phyloP scores from a whole-genome alignment of 1,140 invertebrate species.

The Bacillus rossius region DNA sequence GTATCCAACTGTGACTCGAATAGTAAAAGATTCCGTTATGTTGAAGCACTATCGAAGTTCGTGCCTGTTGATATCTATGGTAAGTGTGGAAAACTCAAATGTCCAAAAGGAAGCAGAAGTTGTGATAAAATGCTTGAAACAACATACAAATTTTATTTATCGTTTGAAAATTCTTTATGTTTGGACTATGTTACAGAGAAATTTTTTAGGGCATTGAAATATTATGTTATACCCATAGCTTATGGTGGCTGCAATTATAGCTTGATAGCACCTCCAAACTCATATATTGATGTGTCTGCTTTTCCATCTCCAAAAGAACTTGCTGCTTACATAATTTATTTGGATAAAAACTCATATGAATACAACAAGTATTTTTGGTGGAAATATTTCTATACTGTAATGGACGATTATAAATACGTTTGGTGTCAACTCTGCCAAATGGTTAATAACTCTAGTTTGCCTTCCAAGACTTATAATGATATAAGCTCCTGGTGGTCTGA shows the following conservation, averaged over 20 bases:
- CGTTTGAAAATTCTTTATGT: conserved; percentile 26
- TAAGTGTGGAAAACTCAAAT: conserved; percentile 42
- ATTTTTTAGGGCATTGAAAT: conserved; percentile 44
- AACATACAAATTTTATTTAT: no score
- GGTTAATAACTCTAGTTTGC: not conserved
- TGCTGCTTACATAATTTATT: conserved; percentile 44
- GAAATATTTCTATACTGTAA: conserved; percentile 30
- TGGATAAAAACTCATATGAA: conserved; percentile 38
- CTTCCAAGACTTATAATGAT: not conserved
- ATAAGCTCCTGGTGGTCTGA: no score
- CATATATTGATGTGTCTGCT: conserved; percentile 53
- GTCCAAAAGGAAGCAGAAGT: no score
- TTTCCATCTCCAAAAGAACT: conserved; percentile 46
- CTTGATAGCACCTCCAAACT: conserved; percentile 47
- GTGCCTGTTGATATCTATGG: conserved; percentile 64
- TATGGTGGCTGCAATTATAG: conserved; percentile 51
- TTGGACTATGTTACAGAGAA: conserved; percentile 61
- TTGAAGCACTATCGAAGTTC: conserved; percentile 46
- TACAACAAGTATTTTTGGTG: conserved; percentile 49
- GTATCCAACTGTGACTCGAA: conserved; percentile 54
- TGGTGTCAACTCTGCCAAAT: conserved; percentile 28
- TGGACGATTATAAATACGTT: not conserved
- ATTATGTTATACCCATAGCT: conserved; percentile 50
- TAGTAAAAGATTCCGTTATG: conserved; percentile 50
- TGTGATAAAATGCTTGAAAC: no score